Evolutionary conservation across 2,888 invertebrate species (phyloP), one percentile per base, ranked within the genome.

Genomic region (Ligdia adustata): DNA sequence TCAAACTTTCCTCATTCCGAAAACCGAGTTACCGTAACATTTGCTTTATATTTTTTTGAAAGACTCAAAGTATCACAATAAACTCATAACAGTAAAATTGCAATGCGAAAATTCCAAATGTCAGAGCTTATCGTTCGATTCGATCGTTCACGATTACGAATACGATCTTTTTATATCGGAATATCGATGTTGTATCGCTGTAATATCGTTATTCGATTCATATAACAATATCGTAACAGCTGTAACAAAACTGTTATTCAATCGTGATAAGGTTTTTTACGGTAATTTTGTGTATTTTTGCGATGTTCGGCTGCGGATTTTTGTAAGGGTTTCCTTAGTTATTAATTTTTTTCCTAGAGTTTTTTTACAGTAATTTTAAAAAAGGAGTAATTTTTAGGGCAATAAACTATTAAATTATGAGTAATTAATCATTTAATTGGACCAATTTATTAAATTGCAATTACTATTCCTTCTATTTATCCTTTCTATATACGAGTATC

Each of bases 11-110:
- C 46, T 11, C 33, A 16, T 52, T 33, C 42, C 35, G n/a, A 40
- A 43, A 43, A 38, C 41, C 15, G 38, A 33, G 24, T 28, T 42
- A 44, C 41, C 46, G 47, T 53, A 43, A 33, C 41, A 43, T 40
- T 45, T 32, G 31, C 11, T 33, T 49, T 27, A 39, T 41, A 40
- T 42, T n/a, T n/a, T 49, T 45, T 43, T 28, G 4, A 18, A 38
- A 43, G 22, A 22, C 38, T 27, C 35, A 51, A 45, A 50, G 45
- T 55, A 48, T 51, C 51, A 57, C 55, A 52, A 52, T 32, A 52
- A 52, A 33, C 52, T 32, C 52, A 45, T 57, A 55, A 50, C 50
- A 48, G 40, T 50, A 50, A 50, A 49, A 44, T 29, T 35, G 34
- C 47, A 46, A 55, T 50, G 51, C 44, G 42, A 55, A 22, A 53